Conservation (phyloP, 2,888 invertebrate genomes). For the Balanococcus diminutus region DNA sequence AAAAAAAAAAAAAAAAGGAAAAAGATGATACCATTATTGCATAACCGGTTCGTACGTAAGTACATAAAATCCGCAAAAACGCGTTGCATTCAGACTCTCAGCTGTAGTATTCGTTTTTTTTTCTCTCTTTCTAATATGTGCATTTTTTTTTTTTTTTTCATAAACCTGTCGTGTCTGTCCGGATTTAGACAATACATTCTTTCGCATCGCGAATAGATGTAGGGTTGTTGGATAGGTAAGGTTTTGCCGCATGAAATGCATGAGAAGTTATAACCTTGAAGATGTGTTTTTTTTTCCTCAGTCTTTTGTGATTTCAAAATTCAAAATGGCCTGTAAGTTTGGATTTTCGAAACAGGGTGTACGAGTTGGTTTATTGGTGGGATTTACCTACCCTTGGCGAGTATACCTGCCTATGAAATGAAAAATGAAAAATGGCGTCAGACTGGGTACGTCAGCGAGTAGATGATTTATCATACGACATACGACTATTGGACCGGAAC, state of each 20-base stretch:
- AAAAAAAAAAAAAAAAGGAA: slow-evolving; percentile 4
- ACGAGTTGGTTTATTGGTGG: too few species aligned
- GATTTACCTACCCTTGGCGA: too few species aligned
- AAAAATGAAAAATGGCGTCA: neutral
- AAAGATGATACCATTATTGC: slow-evolving; percentile 40
- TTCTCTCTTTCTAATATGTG: neutral
- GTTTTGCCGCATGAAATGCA: neutral
- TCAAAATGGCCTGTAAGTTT: too few species aligned
- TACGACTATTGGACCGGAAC: neutral
- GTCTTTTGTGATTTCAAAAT: too few species aligned
- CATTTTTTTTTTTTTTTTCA: neutral
- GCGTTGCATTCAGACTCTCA: neutral
- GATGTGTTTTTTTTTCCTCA: too few species aligned
- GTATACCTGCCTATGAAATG: too few species aligned
- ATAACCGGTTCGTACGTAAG: slow-evolving; percentile 21
- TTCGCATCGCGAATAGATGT: neutral
- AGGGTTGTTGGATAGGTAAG: neutral
- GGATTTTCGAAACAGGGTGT: too few species aligned
- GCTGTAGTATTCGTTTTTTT: slow-evolving; percentile 16
- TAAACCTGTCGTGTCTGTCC: slow-evolving; percentile 30
- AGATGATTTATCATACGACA: neutral
- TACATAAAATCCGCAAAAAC: slow-evolving; percentile 17
- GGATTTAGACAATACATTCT: slow-evolving; percentile 26
- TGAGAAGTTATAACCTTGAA: too few species aligned
- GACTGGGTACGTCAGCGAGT: neutral